These are phyloP conservation scores for Eumacrocentrus americanus DNA, from an alignment of 2,888 invertebrate species.

Conservation along the genomic window DNA sequence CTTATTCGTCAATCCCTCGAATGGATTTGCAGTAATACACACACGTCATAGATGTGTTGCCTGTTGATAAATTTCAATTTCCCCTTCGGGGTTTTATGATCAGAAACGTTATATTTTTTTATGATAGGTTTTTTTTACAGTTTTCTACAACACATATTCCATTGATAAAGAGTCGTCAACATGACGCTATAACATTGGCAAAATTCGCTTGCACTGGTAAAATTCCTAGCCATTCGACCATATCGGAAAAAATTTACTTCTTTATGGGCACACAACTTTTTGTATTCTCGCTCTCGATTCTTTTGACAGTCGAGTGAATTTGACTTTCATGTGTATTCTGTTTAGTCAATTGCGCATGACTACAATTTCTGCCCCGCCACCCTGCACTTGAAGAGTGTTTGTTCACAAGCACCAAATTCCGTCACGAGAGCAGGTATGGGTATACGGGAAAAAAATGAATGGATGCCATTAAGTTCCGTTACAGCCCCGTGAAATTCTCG, in stretches of 20 bases:
- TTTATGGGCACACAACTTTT: too few relatives aligned
- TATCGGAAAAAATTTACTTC: too few relatives aligned
- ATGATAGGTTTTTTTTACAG: background rate
- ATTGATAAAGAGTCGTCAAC: background rate
- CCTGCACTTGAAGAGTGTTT: background rate
- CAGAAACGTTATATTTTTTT: background rate
- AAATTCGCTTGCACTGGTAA: too few relatives aligned
- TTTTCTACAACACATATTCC: background rate
- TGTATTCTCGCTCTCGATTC: too few relatives aligned
- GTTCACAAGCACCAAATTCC: slow-evolving; percentile 1
- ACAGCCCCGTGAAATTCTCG: slow-evolving; percentile 35
- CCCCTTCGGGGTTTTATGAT: background rate
- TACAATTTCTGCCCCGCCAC: background rate
- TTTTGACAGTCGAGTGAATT: background rate
- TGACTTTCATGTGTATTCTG: background rate
- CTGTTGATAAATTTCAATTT: background rate
- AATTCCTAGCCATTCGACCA: too few relatives aligned
- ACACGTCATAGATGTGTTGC: background rate
- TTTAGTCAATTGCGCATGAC: background rate
- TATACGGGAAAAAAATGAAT: slow-evolving; percentile 31
- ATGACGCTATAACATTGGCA: background rate
- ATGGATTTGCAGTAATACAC: too few relatives aligned
- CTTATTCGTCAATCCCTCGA: background rate
- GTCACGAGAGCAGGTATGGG: background rate
- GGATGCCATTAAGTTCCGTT: slow-evolving; percentile 33